These are phyloP conservation scores for Pseudolycoriella hygida DNA, from an alignment of 2,888 invertebrate genomes.

Conservation along the genomic window DNA sequence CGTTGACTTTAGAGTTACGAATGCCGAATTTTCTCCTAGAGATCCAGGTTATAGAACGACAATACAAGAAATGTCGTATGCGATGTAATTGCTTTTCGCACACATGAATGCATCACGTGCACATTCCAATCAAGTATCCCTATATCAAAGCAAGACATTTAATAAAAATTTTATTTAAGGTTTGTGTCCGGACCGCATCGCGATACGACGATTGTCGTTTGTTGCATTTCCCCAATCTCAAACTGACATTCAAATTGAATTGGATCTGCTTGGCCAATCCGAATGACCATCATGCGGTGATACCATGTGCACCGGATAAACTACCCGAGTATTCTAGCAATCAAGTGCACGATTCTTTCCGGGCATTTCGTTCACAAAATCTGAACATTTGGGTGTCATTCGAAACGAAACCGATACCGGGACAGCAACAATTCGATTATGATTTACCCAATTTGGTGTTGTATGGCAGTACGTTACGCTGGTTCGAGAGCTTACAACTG, in stretches of 20 bases:
- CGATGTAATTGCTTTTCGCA: no score
- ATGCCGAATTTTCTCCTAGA: no score
- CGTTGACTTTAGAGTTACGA: no score
- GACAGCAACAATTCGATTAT: slow-evolving; percentile 30
- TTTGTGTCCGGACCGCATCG: slow-evolving; percentile 85
- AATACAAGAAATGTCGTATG: no score
- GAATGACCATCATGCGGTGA: slow-evolving; percentile 88
- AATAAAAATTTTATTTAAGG: slow-evolving; percentile 12
- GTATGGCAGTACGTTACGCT: slow-evolving; percentile 83
- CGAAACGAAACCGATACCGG: slow-evolving; percentile 50
- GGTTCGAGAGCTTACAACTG: slow-evolving; percentile 91
- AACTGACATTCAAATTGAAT: slow-evolving; percentile 62
- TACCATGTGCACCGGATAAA: slow-evolving; percentile 90
- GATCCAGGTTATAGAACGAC: no score
- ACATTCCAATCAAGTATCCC: no score
- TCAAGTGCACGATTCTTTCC: slow-evolving; percentile 87
- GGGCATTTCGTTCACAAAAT: slow-evolving; percentile 82
- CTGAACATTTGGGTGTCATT: slow-evolving; percentile 59
- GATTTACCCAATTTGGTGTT: slow-evolving; percentile 49
- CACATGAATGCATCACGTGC: no score
- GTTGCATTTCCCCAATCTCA: slow-evolving; percentile 76
- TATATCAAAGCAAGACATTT: no score
- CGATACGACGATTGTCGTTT: slow-evolving; percentile 97
- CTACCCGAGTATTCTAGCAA: slow-evolving; percentile 93
- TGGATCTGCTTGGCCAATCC: slow-evolving; percentile 90